Evolutionary conservation across 1,140 invertebrate genomes (phyloP), one percentile per base, ranked within the genome.

Genomic region (Trigoniulus corallinus): DNA sequence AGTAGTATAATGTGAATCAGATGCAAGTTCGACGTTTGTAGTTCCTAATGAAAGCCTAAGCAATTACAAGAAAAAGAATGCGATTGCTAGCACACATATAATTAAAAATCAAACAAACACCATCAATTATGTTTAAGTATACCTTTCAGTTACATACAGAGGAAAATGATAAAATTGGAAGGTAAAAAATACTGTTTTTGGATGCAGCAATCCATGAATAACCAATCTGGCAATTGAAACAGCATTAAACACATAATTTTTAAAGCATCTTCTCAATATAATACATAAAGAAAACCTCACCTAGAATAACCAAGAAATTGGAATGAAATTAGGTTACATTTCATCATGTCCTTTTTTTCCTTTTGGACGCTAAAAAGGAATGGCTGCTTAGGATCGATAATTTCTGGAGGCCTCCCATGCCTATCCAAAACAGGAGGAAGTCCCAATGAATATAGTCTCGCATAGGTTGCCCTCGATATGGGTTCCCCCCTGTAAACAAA

Each of bases 161-260:
- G 64, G 64, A 56, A 62, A 68, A 7, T 66, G 59, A 57, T 70
- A 71, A 54, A 71, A 71, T 51, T 71, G 67, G 59, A 71, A 71
- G 1, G 66, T 67, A 53, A 70, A 67, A 55, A 65, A 70, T 1
- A 71, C 12, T 39, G 18, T 39, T 18, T 39, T 39, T 18, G 37
- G 37, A n/a, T n/a, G n/a, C n/a, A n/a, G n/a, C n/a, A n/a, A n/a
- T n/a, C n/a, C n/a, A n/a, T n/a, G n/a, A n/a, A n/a, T n/a, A n/a
- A n/a, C n/a, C n/a, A n/a, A n/a, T n/a, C n/a, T n/a, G n/a, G n/a
- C n/a, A n/a, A n/a, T n/a, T n/a, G n/a, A n/a, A n/a, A n/a, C n/a
- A n/a, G n/a, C n/a, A n/a, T n/a, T n/a, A n/a, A n/a, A n/a, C n/a
- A n/a, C n/a, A n/a, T n/a, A n/a, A n/a, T n/a, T n/a, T n/a, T n/a